A percentile compares a stretch with the other conserved stretches of the same genome.
phyloP scores from a whole-genome alignment of 1,140 invertebrate species.

The Drosophila azteca region DNA sequence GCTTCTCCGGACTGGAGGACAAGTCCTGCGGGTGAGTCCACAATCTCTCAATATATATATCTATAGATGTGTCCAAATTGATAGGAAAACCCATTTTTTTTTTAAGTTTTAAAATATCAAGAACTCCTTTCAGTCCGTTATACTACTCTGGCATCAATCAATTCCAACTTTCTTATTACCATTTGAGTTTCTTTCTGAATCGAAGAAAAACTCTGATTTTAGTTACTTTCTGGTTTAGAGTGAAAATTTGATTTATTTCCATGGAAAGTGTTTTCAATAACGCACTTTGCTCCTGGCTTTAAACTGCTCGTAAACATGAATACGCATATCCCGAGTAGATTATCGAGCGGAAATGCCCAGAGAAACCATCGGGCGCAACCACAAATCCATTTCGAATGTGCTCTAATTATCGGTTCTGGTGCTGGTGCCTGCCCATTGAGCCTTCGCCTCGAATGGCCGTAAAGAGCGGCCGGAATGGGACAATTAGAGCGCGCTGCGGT shows the following conservation, averaged over 20 bases:
- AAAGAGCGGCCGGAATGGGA: conserved; percentile 33
- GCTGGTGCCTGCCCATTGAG: conserved; percentile 5
- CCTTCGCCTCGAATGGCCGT: conserved; percentile 61
- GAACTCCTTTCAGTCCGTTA: too few relatives aligned
- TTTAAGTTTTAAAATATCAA: too few relatives aligned
- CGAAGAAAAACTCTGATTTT: too few relatives aligned
- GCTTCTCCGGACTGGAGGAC: conserved; percentile 82
- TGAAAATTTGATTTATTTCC: too few relatives aligned
- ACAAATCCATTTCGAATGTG: conserved; percentile 65
- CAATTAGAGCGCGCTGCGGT: conserved; percentile 69
- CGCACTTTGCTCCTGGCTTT: neutral
- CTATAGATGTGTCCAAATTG: neutral
- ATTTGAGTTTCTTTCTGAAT: too few relatives aligned
- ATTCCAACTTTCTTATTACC: too few relatives aligned
- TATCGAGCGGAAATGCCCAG: conserved; percentile 17
- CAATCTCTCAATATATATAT: neutral
- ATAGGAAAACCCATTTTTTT: too few relatives aligned
- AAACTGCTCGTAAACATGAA: too few relatives aligned
- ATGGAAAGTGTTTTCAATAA: conserved; percentile 4
- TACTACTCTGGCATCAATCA: too few relatives aligned
- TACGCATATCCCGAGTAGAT: neutral
- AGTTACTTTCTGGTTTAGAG: too few relatives aligned
- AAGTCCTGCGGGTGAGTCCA: conserved; percentile 83
- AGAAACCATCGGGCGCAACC: conserved; percentile 37
- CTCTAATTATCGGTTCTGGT: conserved; percentile 63